These are phyloP conservation scores for Stegastes partitus DNA, from an alignment of 2,113 vertebrate genomes.

Conservation along the genomic window DNA sequence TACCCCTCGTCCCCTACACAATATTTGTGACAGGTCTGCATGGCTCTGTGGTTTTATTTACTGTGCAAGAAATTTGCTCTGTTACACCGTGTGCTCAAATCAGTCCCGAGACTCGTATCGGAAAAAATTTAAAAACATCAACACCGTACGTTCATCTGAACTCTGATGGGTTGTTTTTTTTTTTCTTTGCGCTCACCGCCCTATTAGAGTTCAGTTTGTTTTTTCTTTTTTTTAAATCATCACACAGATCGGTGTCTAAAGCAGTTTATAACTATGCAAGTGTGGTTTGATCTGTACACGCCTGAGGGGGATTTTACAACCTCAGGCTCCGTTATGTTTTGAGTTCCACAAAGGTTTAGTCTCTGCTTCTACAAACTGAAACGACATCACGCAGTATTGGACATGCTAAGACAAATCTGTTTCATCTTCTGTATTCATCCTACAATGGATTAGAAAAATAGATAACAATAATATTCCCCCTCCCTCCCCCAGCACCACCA, in stretches of 20 bases:
- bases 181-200: conserved; percentile 12
- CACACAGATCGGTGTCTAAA: conserved; percentile 19
- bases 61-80: conserved; percentile 56
- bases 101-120: conserved; percentile 22
- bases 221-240: too few relatives aligned
- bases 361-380: conserved; percentile 54
- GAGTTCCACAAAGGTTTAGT: conserved; percentile 65
- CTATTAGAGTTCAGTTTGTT: conserved; percentile 35
- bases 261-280: conserved; percentile 34
- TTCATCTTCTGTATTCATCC: conserved; percentile 66
- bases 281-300: conserved; percentile 56
- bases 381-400: conserved; percentile 49
- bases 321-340: conserved; percentile 37
- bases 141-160: conserved; percentile 16
- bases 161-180: conserved; percentile 10
- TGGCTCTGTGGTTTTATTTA: conserved; percentile 44
- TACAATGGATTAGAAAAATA: conserved; percentile 81
- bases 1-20: conserved; percentile 21
- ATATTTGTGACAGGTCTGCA: conserved; percentile 47
- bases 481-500: conserved; percentile 28
- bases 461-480: conserved; percentile 53
- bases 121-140: conserved; percentile 51
- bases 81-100: conserved; percentile 47
- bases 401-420: conserved; percentile 69
- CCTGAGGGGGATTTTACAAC: conserved; percentile 14